Evolutionary conservation across 2,888 invertebrate genomes (phyloP).

Genomic region (Oegoconia quadripuncta): DNA sequence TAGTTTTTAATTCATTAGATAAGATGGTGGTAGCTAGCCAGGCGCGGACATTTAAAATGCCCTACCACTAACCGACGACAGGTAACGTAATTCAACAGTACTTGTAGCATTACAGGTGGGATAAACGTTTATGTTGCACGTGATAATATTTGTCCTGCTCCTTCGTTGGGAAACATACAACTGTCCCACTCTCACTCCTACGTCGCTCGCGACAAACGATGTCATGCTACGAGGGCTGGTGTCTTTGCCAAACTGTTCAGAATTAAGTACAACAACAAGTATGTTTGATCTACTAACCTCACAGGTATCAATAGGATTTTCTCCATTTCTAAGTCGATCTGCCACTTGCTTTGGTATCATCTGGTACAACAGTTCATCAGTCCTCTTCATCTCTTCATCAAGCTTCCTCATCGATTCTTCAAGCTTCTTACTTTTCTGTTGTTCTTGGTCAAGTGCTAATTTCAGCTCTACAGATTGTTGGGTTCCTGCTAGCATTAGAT

Average conservation of each 20-base stretch:
- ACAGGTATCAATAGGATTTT: constrained; percentile 97
- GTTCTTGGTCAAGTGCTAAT: constrained; percentile 96
- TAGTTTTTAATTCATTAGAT: too few species aligned
- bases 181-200: too few species aligned
- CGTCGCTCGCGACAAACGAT: too few species aligned
- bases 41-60: too few species aligned
- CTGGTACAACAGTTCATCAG: constrained; percentile 97
- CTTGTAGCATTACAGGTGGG: too few species aligned
- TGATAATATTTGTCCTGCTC: too few species aligned
- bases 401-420: constrained; percentile 97
- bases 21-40: too few species aligned
- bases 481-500: constrained; percentile 96
- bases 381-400: constrained; percentile 96
- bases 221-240: too few species aligned
- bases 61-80: too few species aligned
- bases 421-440: constrained; percentile 96
- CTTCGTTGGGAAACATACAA: too few species aligned
- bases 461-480: constrained; percentile 98
- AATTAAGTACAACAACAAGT: background rate
- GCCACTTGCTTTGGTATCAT: constrained; percentile 99
- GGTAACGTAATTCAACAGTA: too few species aligned
- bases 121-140: too few species aligned
- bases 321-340: constrained; percentile 94
- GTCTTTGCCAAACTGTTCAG: background rate
- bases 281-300: constrained; percentile 91